These are phyloP conservation scores for Troilus luridus DNA, from an alignment of 2,888 invertebrate species.

Conservation along the genomic window DNA sequence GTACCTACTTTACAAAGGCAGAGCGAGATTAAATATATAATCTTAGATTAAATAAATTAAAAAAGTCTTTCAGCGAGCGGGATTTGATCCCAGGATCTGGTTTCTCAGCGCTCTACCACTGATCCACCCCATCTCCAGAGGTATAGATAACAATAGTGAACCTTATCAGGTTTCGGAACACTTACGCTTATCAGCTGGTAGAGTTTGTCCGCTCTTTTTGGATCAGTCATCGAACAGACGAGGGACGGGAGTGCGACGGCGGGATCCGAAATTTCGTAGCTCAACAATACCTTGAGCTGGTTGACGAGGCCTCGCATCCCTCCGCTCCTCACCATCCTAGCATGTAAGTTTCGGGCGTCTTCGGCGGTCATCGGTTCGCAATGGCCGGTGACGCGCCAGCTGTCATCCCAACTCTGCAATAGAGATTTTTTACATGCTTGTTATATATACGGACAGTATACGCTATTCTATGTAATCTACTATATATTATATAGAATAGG, in stretches of 20 bases:
- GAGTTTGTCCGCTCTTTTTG: neutral
- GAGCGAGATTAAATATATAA: too few species aligned
- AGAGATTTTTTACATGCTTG: neutral
- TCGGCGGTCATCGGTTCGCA: neutral
- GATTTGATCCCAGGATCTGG: too few species aligned
- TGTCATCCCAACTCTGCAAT: neutral
- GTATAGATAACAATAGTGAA: too few species aligned
- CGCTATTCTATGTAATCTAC: too few species aligned
- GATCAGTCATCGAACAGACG: neutral
- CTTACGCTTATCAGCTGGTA: neutral
- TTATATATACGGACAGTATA: too few species aligned
- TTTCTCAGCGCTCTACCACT: too few species aligned
- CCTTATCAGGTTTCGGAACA: neutral
- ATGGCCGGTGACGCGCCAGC: too few species aligned
- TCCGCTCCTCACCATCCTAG: slow-evolving; percentile 13
- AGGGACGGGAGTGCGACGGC: neutral
- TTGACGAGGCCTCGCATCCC: neutral
- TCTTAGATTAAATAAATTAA: too few species aligned
- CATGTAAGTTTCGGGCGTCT: neutral
- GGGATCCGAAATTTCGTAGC: neutral
- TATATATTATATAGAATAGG: too few species aligned
- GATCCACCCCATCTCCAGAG: too few species aligned
- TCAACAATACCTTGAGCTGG: neutral
- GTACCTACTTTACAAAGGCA: too few species aligned
- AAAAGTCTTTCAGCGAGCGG: too few species aligned